phyloP scores from a whole-genome alignment of 2,888 invertebrate genomes.

The Euplagia quadripunctaria region DNA sequence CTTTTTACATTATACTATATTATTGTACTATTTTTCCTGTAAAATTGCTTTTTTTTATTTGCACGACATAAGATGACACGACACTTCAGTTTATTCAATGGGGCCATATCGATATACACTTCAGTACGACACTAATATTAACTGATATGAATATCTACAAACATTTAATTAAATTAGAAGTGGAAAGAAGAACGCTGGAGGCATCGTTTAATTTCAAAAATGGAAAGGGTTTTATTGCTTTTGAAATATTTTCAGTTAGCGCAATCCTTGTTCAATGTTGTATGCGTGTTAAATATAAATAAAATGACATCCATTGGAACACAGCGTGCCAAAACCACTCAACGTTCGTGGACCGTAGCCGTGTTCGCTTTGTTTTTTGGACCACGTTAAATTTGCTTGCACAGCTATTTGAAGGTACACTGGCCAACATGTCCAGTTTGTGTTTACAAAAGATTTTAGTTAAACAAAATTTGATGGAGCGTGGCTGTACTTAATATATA shows the following conservation, averaged over 20 bases:
- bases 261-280: not conserved
- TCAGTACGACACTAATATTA: too few species aligned
- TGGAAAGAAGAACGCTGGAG: too few species aligned
- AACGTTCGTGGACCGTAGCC: slow-evolving; percentile 24
- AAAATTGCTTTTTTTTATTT: too few species aligned
- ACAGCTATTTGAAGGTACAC: slow-evolving; percentile 37
- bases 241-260: not conserved
- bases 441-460: slow-evolving; percentile 42
- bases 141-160: too few species aligned
- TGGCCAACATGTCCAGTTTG: slow-evolving; percentile 42
- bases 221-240: too few species aligned
- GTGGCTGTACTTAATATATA: slow-evolving; percentile 12
- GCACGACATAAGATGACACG: too few species aligned
- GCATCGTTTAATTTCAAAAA: too few species aligned
- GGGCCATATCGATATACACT: too few species aligned
- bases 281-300: slow-evolving; percentile 22
- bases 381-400: slow-evolving; percentile 43
- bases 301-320: slow-evolving; percentile 27
- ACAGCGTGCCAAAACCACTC: slow-evolving; percentile 33
- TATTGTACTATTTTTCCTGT: too few species aligned
- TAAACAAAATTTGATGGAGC: slow-evolving; percentile 46
- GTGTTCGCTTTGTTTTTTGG: slow-evolving; percentile 40
- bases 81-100: too few species aligned
- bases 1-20: too few species aligned
- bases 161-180: too few species aligned